Conservation (phyloP, 2,888 invertebrate genomes). For the Aphodius sticticus region DNA sequence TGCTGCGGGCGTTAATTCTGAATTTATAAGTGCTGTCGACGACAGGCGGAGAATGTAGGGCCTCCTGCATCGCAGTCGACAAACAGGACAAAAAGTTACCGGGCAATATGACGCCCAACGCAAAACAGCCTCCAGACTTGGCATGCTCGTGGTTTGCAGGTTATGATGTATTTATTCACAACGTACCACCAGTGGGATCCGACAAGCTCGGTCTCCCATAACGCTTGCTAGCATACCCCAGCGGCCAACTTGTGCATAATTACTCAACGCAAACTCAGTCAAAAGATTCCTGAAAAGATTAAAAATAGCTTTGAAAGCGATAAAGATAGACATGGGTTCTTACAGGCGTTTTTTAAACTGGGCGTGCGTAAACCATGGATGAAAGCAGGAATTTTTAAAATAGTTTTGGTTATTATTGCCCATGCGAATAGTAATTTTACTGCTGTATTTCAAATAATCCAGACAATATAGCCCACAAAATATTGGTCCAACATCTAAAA, state of each 20-base stretch:
- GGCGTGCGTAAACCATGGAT: too few species aligned
- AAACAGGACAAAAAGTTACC: background rate
- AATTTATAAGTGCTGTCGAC: background rate
- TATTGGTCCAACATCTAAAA: too few species aligned
- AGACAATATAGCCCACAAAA: too few species aligned
- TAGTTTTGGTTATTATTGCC: too few species aligned
- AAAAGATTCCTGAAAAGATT: background rate
- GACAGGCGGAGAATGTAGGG: background rate
- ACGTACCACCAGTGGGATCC: background rate
- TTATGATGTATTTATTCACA: background rate
- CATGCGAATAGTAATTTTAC: too few species aligned
- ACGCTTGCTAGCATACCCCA: background rate
- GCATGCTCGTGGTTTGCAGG: background rate
- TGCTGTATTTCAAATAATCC: too few species aligned
- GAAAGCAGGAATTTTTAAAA: too few species aligned
- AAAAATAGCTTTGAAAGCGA: background rate
- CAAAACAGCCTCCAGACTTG: background rate
- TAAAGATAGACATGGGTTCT: too few species aligned
- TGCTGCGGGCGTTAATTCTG: background rate
- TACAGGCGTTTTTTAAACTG: too few species aligned
- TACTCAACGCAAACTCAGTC: background rate
- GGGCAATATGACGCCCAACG: background rate
- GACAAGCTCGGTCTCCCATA: background rate
- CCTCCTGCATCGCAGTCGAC: background rate
- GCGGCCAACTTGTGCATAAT: background rate